These are phyloP conservation scores for Nasalis larvatus DNA, from an alignment of 2,113 vertebrate species.

Conservation along the genomic window DNA sequence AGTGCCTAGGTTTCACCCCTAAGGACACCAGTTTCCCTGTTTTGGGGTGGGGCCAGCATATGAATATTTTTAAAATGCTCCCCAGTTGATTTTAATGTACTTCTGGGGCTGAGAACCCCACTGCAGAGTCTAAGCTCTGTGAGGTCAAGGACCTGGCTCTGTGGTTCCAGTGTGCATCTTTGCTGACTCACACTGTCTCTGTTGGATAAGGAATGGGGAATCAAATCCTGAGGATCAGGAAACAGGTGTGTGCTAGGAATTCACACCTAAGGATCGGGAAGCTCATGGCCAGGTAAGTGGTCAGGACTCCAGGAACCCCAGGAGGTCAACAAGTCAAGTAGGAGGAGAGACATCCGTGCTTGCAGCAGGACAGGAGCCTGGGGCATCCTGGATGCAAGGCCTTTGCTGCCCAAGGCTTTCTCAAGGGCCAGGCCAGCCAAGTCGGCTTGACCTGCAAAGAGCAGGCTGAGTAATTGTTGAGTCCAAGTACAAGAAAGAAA, in stretches of 20 bases:
- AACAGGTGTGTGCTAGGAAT: background rate
- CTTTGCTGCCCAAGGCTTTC: too few species aligned
- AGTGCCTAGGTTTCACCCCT: background rate
- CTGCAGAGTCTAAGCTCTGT: background rate
- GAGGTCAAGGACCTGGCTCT: background rate
- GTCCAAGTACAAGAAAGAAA: background rate
- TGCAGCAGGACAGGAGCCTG: background rate
- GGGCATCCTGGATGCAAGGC: rapidly evolving
- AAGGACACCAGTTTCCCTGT: background rate
- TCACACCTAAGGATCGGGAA: too few species aligned
- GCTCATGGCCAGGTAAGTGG: too few species aligned
- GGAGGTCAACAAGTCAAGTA: background rate
- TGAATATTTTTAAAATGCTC: background rate
- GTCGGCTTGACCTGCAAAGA: background rate
- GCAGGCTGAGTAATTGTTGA: background rate
- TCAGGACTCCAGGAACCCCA: too few species aligned
- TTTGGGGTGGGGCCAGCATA: background rate
- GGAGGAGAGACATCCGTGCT: background rate
- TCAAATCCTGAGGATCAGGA: background rate
- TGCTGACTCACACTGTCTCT: background rate
- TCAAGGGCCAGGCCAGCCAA: background rate
- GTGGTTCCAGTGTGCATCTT: background rate
- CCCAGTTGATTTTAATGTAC: background rate
- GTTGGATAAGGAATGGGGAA: background rate
- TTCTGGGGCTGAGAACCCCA: too few species aligned